These are phyloP conservation scores for Azorinus chamasolen DNA, from an alignment of 2,888 invertebrate genomes.

Conservation along the genomic window DNA sequence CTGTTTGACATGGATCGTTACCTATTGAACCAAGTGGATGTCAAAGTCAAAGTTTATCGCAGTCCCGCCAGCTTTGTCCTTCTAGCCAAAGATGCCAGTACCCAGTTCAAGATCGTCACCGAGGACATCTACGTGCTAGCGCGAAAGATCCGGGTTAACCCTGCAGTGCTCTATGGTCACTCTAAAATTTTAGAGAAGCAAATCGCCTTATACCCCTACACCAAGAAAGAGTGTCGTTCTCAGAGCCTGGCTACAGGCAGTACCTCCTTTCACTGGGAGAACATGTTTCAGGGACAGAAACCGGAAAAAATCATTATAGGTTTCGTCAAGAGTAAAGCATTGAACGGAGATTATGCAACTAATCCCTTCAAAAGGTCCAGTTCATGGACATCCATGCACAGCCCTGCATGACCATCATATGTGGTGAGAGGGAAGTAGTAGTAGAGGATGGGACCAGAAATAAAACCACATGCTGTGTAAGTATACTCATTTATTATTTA, in stretches of 20 bases:
- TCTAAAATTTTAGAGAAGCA: conserved; percentile 31
- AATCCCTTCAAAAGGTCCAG: conserved; percentile 52
- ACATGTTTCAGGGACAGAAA: conserved; percentile 36
- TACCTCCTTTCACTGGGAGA: conserved; percentile 31
- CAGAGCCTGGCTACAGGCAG: conserved; percentile 26
- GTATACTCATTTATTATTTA: too few species aligned
- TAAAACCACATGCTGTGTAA: too few species aligned
- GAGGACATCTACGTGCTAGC: conserved; percentile 30
- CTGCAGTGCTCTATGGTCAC: conserved; percentile 46
- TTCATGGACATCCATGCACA: too few species aligned
- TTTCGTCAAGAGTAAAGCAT: conserved; percentile 35
- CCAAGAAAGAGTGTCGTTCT: conserved; percentile 21
- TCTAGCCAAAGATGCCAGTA: background rate
- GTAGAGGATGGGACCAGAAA: too few species aligned
- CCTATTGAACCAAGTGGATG: conserved; percentile 20
- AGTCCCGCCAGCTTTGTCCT: conserved; percentile 12
- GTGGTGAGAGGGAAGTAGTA: too few species aligned
- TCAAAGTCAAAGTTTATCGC: conserved; percentile 17
- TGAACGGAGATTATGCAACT: conserved; percentile 37
- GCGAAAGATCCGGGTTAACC: conserved; percentile 40
- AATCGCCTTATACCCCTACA: conserved; percentile 36
- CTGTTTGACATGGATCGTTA: conserved; percentile 15
- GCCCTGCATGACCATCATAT: too few species aligned
- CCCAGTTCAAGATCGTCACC: conserved; percentile 20
- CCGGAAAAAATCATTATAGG: conserved; percentile 40